These are phyloP conservation scores for Formicarius rufipectus DNA, from an alignment of 2,113 vertebrate species.

Conservation along the genomic window DNA sequence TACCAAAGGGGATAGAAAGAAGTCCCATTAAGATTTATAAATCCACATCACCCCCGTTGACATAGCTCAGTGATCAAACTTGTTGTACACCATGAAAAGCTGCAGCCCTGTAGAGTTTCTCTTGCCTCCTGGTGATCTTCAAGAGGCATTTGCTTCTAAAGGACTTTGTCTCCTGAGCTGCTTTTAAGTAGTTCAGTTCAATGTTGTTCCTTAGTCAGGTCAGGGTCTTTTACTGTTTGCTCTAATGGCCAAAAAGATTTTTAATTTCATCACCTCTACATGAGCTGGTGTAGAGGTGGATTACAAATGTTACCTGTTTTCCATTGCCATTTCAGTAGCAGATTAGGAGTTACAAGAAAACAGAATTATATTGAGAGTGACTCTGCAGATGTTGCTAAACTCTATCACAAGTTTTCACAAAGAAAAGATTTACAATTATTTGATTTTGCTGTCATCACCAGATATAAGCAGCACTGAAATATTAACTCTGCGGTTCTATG, in stretches of 20 bases:
- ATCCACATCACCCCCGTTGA: neutral
- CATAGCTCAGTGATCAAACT: constrained; percentile 5
- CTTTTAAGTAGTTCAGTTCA: neutral
- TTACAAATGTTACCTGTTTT: neutral
- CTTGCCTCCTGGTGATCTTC: neutral
- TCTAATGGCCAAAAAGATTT: neutral
- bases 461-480: neutral
- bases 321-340: neutral
- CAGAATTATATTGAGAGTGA: neutral
- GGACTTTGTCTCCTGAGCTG: neutral
- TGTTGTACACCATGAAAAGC: neutral
- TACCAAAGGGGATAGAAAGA: neutral
- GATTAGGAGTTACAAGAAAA: neutral
- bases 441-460: neutral
- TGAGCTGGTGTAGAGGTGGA: neutral
- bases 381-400: neutral
- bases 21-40: neutral
- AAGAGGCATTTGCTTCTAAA: neutral
- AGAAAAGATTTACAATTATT: neutral
- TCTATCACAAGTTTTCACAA: neutral
- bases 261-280: neutral
- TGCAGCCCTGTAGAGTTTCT: neutral
- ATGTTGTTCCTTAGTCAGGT: neutral
- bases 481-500: neutral
- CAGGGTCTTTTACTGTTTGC: neutral